Conservation (phyloP, 2,888 invertebrate genomes). For the Adineta ricciae region DNA sequence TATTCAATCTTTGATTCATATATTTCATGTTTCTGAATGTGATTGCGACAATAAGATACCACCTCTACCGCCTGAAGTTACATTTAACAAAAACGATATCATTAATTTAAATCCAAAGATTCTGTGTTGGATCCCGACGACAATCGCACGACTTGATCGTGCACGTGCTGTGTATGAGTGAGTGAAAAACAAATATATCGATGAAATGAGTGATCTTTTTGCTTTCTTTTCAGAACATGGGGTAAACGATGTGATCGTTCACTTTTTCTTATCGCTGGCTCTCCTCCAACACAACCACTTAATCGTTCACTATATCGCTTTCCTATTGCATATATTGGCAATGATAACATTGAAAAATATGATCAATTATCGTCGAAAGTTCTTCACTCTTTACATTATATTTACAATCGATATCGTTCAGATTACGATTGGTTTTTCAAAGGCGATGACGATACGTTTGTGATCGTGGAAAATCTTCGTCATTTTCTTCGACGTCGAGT, state of each 20-base stretch:
- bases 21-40: background rate
- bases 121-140: background rate
- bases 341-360: background rate
- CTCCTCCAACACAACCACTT: background rate
- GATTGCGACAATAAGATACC: background rate
- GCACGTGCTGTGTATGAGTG: background rate
- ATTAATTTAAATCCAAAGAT: background rate
- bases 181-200: background rate
- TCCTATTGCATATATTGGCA: background rate
- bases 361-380: background rate
- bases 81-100: background rate
- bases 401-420: background rate
- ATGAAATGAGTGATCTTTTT: too few species aligned
- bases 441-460: background rate
- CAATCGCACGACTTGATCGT: background rate
- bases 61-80: background rate
- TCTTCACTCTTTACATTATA: background rate
- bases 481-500: background rate
- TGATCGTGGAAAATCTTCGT: background rate
- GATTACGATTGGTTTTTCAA: constrained; percentile 13
- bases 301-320: background rate
- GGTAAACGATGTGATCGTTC: background rate
- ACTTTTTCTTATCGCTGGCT: background rate
- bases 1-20: background rate
- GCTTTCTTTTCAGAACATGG: background rate